Conservation (phyloP, 92 coral and sea anemone genomes). For the Zoanthus sansibaricus region DNA sequence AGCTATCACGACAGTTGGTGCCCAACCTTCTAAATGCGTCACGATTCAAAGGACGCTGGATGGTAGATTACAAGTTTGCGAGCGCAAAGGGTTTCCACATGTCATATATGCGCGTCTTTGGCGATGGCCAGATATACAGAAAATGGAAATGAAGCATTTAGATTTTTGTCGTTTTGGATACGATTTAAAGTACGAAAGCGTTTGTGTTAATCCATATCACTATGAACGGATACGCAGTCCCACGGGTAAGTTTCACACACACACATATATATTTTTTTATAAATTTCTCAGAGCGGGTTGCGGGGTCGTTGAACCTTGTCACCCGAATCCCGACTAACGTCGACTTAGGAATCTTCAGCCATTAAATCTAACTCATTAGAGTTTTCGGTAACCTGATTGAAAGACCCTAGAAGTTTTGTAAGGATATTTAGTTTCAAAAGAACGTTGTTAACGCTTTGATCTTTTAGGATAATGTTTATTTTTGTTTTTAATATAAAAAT, state of each 20-base stretch:
- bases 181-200: slow-evolving; percentile 98
- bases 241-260: slow-evolving; percentile 70
- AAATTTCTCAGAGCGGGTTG: slow-evolving; percentile 6
- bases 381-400: not conserved
- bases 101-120: slow-evolving; percentile 98
- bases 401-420: not conserved
- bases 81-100: slow-evolving; percentile 99
- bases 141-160: slow-evolving; percentile 99
- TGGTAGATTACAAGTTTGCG: slow-evolving; percentile 99
- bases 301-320: slow-evolving; percentile 19
- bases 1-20: slow-evolving; percentile 93
- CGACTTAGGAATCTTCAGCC: not conserved
- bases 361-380: not conserved
- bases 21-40: slow-evolving; percentile 97
- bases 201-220: slow-evolving; percentile 99
- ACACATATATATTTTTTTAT: not conserved
- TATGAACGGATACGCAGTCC: slow-evolving; percentile 98
- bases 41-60: slow-evolving; percentile 98
- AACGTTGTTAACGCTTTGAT: not conserved
- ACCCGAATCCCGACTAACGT: slow-evolving; percentile 13
- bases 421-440: not conserved
- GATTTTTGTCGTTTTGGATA: slow-evolving; percentile 99
- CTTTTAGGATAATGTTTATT: not conserved
- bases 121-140: slow-evolving; percentile 99
- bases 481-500: not conserved